phyloP scores from a whole-genome alignment of 2,113 vertebrate genomes.

The Trichomycterus rosablanca region DNA sequence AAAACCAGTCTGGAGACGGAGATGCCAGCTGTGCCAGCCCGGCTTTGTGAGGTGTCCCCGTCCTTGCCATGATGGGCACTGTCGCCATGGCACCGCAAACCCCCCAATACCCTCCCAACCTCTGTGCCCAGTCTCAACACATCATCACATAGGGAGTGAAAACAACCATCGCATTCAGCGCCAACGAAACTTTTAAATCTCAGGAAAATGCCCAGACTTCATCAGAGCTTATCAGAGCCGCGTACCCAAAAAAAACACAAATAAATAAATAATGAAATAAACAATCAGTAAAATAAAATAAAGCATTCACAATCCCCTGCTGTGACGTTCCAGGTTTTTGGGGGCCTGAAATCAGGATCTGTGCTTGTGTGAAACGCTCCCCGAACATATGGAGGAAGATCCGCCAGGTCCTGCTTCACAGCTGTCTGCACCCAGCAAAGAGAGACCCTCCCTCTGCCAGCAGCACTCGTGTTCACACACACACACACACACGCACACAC shows the following conservation, averaged over 20 bases:
- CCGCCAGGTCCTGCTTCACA: conserved; percentile 68
- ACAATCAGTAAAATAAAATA: not conserved
- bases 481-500: conserved; percentile 22
- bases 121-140: not conserved
- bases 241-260: too few relatives aligned
- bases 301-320: conserved; percentile 39
- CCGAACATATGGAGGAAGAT: conserved; percentile 70
- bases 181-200: too few relatives aligned
- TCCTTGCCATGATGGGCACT: conserved; percentile 30
- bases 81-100: conserved; percentile 36
- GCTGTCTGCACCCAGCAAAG: conserved; percentile 71
- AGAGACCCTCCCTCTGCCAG: conserved; percentile 56
- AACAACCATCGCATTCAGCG: too few relatives aligned
- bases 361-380: conserved; percentile 67
- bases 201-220: too few relatives aligned
- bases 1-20: conserved; percentile 12
- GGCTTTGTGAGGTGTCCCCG: conserved; percentile 33
- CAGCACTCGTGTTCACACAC: conserved; percentile 39
- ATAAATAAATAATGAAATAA: not conserved
- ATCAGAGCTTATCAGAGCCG: too few relatives aligned
- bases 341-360: conserved; percentile 54
- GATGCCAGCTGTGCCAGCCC: conserved; percentile 43
- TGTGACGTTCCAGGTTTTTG: conserved; percentile 60
- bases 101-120: conserved; percentile 11
- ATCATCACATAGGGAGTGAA: not conserved